A percentile compares a stretch with the other conserved stretches of the same genome.
Conservation (phyloP, 2,113 vertebrate species). For the Amphiprion percula region DNA sequence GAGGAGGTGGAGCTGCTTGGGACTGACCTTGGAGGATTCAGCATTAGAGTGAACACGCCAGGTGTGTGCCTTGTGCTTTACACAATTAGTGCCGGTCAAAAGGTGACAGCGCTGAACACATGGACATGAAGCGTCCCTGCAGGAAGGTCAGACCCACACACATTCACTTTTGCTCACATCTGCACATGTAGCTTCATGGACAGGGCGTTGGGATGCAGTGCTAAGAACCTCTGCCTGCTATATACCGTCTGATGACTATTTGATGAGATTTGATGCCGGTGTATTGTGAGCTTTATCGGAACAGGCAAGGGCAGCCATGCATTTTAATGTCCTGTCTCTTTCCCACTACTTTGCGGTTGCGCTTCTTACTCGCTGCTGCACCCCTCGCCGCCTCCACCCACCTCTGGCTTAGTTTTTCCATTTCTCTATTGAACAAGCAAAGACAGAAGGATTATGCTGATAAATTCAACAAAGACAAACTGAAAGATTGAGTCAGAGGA, state of each 20-base stretch:
- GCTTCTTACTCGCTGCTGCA: constrained; percentile 18
- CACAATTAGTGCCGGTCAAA: constrained; percentile 56
- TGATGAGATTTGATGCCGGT: constrained; percentile 66
- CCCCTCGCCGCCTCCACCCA: background rate
- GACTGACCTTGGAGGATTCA: constrained; percentile 25
- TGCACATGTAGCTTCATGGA: background rate
- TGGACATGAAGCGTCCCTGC: constrained; percentile 24
- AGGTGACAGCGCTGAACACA: constrained; percentile 43
- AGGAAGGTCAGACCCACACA: constrained; percentile 50
- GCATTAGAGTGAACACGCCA: constrained; percentile 12
- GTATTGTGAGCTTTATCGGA: constrained; percentile 65
- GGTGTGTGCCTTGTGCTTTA: constrained; percentile 45
- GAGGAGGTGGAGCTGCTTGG: background rate
- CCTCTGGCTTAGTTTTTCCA: constrained; percentile 37
- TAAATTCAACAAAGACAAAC: constrained; percentile 58
- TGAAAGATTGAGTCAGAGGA: constrained; percentile 59
- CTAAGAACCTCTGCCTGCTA: constrained; percentile 10
- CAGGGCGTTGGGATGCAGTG: background rate
- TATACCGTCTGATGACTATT: constrained; percentile 53
- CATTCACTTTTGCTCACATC: background rate
- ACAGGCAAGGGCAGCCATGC: constrained; percentile 71
- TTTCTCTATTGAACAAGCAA: constrained; percentile 60
- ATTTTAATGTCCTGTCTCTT: constrained; percentile 66
- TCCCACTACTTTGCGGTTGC: constrained; percentile 38
- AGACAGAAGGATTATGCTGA: constrained; percentile 60